Conservation (phyloP, 2,113 vertebrate genomes). For the Petroica traversi region DNA sequence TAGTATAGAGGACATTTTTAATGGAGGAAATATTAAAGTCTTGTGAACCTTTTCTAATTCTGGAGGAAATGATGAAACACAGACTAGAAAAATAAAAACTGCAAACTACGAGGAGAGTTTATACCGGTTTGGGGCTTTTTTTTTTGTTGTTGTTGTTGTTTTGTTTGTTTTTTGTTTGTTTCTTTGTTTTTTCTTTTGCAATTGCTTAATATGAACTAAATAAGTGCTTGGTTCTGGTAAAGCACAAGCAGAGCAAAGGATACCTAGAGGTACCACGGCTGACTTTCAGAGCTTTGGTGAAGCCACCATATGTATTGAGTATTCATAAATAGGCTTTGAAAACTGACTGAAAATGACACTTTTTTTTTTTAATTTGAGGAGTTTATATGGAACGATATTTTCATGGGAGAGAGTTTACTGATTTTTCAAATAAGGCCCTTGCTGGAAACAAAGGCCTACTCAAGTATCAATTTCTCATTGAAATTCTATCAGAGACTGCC, state of each 20-base stretch:
- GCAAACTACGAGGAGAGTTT: accelerated
- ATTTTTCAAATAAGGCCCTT: neutral
- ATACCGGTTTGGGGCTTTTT: neutral
- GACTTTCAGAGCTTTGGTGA: neutral
- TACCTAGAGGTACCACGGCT: neutral
- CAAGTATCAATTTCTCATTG: neutral
- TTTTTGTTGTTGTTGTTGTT: no score
- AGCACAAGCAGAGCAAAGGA: neutral
- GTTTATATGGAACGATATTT: neutral
- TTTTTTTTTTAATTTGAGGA: neutral
- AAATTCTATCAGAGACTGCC: neutral
- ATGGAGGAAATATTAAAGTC: neutral
- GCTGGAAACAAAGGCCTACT: neutral
- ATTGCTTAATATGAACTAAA: neutral
- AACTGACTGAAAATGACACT: neutral
- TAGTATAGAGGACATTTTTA: neutral
- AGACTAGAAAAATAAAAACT: neutral
- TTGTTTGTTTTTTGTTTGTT: neutral
- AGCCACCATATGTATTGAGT: neutral
- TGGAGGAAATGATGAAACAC: neutral
- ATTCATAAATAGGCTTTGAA: neutral
- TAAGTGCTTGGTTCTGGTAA: neutral
- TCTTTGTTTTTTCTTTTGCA: neutral
- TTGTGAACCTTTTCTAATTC: neutral
- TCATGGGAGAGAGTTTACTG: neutral